These are phyloP conservation scores for Ceramica pisi DNA, from an alignment of 2,888 invertebrate genomes.

Conservation along the genomic window DNA sequence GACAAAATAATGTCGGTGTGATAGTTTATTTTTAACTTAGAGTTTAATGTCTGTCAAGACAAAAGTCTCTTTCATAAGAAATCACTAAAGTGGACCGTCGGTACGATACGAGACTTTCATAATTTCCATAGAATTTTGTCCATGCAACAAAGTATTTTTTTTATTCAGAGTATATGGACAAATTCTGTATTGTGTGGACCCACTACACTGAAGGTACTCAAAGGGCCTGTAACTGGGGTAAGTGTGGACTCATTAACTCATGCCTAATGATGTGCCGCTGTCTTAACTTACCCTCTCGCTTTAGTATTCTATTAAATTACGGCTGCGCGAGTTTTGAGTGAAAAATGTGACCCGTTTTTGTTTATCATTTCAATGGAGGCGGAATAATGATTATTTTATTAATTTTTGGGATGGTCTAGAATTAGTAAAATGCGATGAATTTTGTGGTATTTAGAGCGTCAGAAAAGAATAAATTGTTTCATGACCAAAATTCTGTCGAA, in stretches of 20 bases:
- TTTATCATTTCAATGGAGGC: constrained; percentile 36
- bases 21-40: no score
- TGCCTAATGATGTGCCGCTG: constrained; percentile 79
- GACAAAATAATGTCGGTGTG: no score
- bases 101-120: no score
- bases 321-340: constrained; percentile 51
- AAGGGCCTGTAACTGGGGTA: constrained; percentile 62
- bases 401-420: constrained; percentile 3
- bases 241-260: constrained; percentile 79
- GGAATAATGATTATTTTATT: constrained; percentile 33
- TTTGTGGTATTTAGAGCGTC: background rate
- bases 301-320: constrained; percentile 77
- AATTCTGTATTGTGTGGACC: no score
- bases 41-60: no score
- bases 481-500: background rate
- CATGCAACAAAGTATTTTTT: no score
- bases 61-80: no score
- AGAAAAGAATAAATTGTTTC: background rate
- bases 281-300: constrained; percentile 68
- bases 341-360: constrained; percentile 57
- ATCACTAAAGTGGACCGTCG: no score
- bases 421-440: background rate
- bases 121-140: no score
- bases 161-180: no score
- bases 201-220: constrained; percentile 52